Percentiles rank a stretch among this genome's conserved stretches.
These are phyloP conservation scores for Anoplophora glabripennis DNA, from an alignment of 1,140 invertebrate species.

Conservation along the genomic window DNA sequence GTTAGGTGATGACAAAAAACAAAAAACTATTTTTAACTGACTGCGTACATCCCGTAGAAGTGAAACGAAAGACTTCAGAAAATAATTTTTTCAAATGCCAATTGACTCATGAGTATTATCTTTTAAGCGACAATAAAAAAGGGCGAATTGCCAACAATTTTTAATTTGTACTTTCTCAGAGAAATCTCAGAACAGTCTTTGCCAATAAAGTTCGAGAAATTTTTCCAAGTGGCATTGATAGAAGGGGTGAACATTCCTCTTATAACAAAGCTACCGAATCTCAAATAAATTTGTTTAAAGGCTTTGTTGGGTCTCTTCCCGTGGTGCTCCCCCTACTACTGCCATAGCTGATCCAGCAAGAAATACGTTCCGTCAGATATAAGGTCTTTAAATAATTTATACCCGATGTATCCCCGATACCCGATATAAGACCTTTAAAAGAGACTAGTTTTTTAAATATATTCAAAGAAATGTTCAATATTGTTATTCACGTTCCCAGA, in stretches of 20 bases:
- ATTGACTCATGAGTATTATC: too few species aligned
- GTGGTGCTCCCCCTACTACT: background rate
- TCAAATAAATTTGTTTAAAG: background rate
- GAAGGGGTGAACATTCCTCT: too few species aligned
- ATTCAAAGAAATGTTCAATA: background rate
- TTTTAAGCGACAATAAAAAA: too few species aligned
- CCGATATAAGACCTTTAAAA: background rate
- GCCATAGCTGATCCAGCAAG: background rate
- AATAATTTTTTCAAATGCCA: too few species aligned
- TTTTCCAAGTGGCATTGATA: background rate
- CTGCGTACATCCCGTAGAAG: too few species aligned
- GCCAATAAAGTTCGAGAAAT: background rate
- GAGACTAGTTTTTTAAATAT: background rate
- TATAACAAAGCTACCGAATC: background rate
- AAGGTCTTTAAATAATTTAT: background rate
- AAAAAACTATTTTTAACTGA: too few species aligned
- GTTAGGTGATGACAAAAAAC: too few species aligned
- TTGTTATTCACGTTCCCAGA: background rate
- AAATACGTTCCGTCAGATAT: background rate
- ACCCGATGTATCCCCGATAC: background rate
- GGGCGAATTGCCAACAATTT: background rate
- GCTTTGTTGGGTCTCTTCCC: background rate
- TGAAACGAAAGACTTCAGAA: too few species aligned
- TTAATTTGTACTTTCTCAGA: slow-evolving; percentile 1
- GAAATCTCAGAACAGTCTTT: background rate